Conservation (phyloP, 2,888 invertebrate species). For the Penaeus monodon region DNA sequence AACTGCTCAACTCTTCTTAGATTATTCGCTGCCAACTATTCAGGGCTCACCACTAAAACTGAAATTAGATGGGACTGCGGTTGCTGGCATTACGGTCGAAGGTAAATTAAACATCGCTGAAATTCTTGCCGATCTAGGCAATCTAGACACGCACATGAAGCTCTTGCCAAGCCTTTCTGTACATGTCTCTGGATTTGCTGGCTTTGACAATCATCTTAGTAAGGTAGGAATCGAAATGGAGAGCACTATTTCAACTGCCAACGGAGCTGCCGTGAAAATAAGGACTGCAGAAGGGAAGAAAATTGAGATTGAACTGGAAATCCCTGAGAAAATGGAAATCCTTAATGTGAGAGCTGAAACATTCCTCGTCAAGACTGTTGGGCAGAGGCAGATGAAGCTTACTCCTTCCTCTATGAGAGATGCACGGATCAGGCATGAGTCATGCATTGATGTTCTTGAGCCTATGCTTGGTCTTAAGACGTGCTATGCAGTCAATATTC, state of each 20-base stretch:
- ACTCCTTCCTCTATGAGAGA: constrained; percentile 36
- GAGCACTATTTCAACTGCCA: constrained; percentile 21
- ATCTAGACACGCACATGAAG: neutral
- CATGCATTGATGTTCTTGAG: constrained; percentile 34
- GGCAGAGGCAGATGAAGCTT: constrained; percentile 17
- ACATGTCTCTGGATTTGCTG: constrained; percentile 34
- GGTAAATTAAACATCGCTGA: constrained; percentile 6
- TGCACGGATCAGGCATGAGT: neutral
- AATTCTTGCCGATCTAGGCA: neutral
- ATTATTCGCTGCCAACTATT: constrained; percentile 48
- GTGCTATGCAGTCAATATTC: constrained; percentile 39
- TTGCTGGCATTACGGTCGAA: constrained; percentile 32
- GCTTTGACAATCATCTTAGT: constrained; percentile 8
- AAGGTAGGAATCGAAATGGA: constrained; percentile 28
- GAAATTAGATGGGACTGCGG: constrained; percentile 26
- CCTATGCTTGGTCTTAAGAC: constrained; percentile 30
- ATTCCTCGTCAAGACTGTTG: constrained; percentile 27
- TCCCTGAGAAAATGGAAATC: constrained; percentile 46
- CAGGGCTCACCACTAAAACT: constrained; percentile 57
- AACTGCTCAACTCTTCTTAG: constrained; percentile 23
- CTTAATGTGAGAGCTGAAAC: constrained; percentile 30
- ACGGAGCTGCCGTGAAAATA: constrained; percentile 9
- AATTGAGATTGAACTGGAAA: constrained; percentile 16
- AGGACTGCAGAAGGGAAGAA: neutral
- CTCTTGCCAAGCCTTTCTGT: constrained; percentile 37